A percentile compares a stretch with the other conserved stretches of the same genome.
Conservation (phyloP, 2,797 vertebrate genomes). For the Kryptopterus vitreolus region DNA sequence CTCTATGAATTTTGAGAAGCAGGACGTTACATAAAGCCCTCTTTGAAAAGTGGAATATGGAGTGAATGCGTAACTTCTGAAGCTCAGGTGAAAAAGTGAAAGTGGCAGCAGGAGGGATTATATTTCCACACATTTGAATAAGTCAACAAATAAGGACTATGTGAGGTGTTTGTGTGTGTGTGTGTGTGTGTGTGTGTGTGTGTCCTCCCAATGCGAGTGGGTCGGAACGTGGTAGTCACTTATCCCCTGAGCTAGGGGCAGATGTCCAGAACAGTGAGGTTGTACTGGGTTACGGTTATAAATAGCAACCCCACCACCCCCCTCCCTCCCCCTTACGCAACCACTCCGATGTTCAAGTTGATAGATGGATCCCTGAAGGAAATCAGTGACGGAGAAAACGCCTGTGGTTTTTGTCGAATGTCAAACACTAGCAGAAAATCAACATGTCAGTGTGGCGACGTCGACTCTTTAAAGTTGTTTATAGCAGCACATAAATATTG, state of each 20-base stretch:
- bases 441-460: neutral
- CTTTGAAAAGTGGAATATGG: conserved; percentile 55
- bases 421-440: neutral
- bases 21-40: conserved; percentile 30
- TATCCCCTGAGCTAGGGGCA: conserved; percentile 25
- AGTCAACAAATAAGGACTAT: conserved; percentile 41
- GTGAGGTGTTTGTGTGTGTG: neutral
- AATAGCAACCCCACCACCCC: conserved; percentile 38
- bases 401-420: conserved; percentile 2
- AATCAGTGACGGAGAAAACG: conserved; percentile 6
- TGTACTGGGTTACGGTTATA: conserved; percentile 35
- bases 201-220: neutral
- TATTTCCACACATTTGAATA: conserved; percentile 49
- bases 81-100: conserved; percentile 26
- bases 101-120: conserved; percentile 19
- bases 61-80: conserved; percentile 31
- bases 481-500: neutral
- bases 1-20: conserved; percentile 37
- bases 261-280: conserved; percentile 23
- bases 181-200: neutral
- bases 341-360: conserved; percentile 47
- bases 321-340: too few species aligned
- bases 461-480: neutral
- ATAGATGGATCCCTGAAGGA: conserved; percentile 43
- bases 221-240: conserved; percentile 7